Percentiles rank a stretch among this genome's conserved stretches.
Evolutionary conservation across 1,140 invertebrate genomes (phyloP).

Genomic region (Pemphigus obesinymphae): DNA sequence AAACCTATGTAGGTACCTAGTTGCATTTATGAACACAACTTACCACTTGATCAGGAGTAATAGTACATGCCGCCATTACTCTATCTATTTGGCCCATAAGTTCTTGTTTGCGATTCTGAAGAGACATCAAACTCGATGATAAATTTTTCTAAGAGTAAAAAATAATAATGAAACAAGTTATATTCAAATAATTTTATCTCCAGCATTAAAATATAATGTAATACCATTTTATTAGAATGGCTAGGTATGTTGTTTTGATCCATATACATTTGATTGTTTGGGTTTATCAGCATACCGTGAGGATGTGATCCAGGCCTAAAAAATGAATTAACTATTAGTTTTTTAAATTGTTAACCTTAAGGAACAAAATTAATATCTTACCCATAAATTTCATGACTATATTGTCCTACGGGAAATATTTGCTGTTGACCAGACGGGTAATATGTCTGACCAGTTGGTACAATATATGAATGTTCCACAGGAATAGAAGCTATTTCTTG

Average conservation of each 20-base stretch:
- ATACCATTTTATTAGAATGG: conserved; percentile 38
- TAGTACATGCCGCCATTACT: conserved; percentile 51
- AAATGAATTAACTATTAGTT: background rate
- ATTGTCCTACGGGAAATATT: conserved; percentile 22
- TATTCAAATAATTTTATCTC: background rate
- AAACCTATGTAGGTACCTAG: no score
- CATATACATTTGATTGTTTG: conserved; percentile 30
- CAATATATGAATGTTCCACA: conserved; percentile 35
- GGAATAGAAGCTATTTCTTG: conserved; percentile 5
- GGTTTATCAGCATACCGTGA: conserved; percentile 4
- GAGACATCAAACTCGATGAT: conserved; percentile 57
- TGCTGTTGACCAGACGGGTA: conserved; percentile 20
- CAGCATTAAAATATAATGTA: background rate
- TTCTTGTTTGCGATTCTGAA: conserved; percentile 63
- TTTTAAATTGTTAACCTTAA: background rate
- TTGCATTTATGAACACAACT: background rate
- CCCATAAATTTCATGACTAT: conserved; percentile 25
- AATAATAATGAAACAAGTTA: background rate
- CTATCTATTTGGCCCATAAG: conserved; percentile 64
- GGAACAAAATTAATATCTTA: background rate
- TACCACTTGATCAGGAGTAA: conserved; percentile 29
- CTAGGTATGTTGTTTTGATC: conserved; percentile 24
- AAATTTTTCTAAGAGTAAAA: conserved; percentile 49
- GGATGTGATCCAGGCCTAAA: conserved; percentile 21
- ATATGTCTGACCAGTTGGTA: conserved; percentile 20